phyloP scores from a whole-genome alignment of 2,797 vertebrate genomes.

The Peromyscus nudipes region DNA sequence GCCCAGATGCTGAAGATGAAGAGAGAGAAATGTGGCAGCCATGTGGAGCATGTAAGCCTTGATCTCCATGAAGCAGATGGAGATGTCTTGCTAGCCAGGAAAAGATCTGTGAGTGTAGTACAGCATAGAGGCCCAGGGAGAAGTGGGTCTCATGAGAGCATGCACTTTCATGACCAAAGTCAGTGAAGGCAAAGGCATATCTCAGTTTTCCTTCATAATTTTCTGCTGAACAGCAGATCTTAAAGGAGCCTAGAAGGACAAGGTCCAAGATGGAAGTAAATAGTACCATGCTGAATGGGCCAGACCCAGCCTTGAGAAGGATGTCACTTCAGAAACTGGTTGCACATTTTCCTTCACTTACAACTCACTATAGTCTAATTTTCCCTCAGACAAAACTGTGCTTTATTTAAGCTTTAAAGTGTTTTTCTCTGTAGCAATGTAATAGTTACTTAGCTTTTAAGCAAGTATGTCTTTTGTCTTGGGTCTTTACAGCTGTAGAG shows the following conservation, averaged over 20 bases:
- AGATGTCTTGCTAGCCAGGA: neutral
- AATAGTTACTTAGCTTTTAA: neutral
- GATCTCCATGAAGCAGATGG: neutral
- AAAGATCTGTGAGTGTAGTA: fast-evolving
- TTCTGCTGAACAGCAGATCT: neutral
- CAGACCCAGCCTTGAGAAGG: neutral
- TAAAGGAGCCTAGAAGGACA: neutral
- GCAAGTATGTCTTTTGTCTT: neutral
- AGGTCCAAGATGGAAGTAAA: neutral
- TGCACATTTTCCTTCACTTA: neutral
- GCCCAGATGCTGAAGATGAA: neutral
- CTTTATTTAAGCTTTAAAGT: neutral
- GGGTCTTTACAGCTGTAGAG: neutral
- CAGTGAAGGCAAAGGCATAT: neutral
- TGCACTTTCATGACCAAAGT: neutral
- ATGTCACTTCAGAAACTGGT: neutral
- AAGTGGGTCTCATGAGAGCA: neutral
- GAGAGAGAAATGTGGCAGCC: fast-evolving
- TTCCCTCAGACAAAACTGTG: neutral
- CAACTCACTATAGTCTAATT: neutral
- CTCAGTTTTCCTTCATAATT: neutral
- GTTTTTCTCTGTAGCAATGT: neutral
- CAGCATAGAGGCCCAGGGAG: neutral
- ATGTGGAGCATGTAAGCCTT: neutral
- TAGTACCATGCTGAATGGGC: fast-evolving